Evolutionary conservation across 2,113 vertebrate genomes (phyloP).

Genomic region (Hemicordylus capensis): DNA sequence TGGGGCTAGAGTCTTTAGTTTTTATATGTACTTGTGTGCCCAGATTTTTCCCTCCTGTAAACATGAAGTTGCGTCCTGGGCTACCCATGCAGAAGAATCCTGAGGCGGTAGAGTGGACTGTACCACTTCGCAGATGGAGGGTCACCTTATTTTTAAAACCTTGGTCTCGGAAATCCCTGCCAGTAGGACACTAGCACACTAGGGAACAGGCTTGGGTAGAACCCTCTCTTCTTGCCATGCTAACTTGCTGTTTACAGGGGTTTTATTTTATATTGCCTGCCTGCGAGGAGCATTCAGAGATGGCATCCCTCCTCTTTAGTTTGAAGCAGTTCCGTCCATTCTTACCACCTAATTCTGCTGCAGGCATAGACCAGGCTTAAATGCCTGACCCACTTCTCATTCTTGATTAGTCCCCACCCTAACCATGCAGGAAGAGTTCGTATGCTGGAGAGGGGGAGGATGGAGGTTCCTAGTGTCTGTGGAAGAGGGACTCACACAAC

Average conservation of each 20-base stretch:
- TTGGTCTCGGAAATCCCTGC: not conserved
- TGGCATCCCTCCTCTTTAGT: too few species aligned
- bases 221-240: too few species aligned
- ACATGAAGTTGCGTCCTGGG: too few species aligned
- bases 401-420: not conserved
- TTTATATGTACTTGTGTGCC: not conserved
- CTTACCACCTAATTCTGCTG: not conserved
- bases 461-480: too few species aligned
- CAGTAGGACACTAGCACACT: not conserved
- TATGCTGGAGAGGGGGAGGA: not conserved
- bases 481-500: not conserved
- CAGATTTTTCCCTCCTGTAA: not conserved
- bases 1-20: not conserved
- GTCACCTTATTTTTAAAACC: not conserved
- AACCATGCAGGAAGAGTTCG: not conserved
- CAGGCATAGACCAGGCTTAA: too few species aligned
- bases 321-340: not conserved
- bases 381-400: not conserved
- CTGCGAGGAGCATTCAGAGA: not conserved
- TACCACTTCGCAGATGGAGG: not conserved
- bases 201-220: not conserved
- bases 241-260: not conserved
- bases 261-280: not conserved
- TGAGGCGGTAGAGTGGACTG: not conserved
- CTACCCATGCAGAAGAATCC: too few species aligned